Evolutionary conservation across 2,888 invertebrate genomes (phyloP), one percentile per base, ranked within the genome.

Genomic region (Polyommatus iphigenia): DNA sequence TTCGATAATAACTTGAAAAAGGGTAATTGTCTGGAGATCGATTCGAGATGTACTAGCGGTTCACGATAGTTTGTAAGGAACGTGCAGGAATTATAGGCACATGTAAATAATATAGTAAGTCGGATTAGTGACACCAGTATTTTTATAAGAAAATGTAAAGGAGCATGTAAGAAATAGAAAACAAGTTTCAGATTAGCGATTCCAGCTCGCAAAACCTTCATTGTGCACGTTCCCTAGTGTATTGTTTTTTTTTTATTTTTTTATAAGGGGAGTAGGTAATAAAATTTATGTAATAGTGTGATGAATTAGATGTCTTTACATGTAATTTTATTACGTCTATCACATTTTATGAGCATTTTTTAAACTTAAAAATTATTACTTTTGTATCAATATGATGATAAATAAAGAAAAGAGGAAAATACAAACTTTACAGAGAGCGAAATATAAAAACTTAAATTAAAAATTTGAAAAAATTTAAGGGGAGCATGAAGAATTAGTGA

Each of bases 1-100:
- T 86, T 87, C 88, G 90, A 90, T 84, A 78, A 59, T 73, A 83
- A 83, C 79, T 59, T 76, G 83, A 85, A 88, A 89, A 87, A 89
- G 89, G 84, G 82, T 87, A 85, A 86, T 88, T 86, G 84, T 84
- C 82, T 85, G 76, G 81, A 84, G 85, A 86, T 84, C 81, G 82
- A 81, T 83, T 80, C 80, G 82, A 81, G 80, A 80, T 81, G 75
- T 54, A 83, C 83, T 81, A 81, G 79, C 29, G 78, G 77, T 78
- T 82, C 79, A 10, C 78, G 80, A 67, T 67, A 24, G 50, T 32
- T 32, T 71, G 3, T 5, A 57, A 7, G 1, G 57, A n/a, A 7
- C 24, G 29, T 46, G 8, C 41, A 32, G 3, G 1, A 41, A 18
- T 7, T 32, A 50, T 4, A 54, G 18, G 18, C 54, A 5, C 54